Evolutionary conservation across 2,113 vertebrate species (phyloP).

Genomic region (Ciconia boyciana): DNA sequence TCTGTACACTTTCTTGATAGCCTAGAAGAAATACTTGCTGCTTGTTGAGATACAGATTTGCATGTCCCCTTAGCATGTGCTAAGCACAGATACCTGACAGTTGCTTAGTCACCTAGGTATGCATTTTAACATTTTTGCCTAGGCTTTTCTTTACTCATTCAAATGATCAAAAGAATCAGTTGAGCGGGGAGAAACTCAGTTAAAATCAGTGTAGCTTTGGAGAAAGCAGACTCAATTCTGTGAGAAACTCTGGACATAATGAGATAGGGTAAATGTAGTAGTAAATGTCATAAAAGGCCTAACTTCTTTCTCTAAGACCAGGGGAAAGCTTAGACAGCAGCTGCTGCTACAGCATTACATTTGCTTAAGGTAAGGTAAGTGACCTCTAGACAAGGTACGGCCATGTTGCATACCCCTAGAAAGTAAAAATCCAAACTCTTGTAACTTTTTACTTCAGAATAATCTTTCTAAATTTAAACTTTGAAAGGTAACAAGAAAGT

Average conservation of each 20-base stretch:
- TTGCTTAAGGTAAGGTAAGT: not conserved
- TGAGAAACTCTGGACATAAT: not conserved
- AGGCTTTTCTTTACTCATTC: not conserved
- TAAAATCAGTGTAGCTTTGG: not conserved
- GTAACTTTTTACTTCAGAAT: not conserved
- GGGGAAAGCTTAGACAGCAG: not conserved
- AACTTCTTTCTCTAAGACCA: not conserved
- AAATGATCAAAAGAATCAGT: not conserved
- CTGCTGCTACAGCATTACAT: not conserved
- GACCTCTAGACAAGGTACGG: not conserved
- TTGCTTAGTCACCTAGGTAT: not conserved
- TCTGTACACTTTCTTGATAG: not conserved
- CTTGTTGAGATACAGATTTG: not conserved
- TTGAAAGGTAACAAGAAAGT: not conserved
- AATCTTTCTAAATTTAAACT: not conserved
- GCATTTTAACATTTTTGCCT: not conserved
- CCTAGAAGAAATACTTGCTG: not conserved
- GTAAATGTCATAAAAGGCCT: not conserved
- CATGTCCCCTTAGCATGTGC: not conserved
- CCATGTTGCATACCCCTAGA: not conserved
- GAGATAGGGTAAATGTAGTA: not conserved
- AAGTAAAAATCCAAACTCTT: not conserved
- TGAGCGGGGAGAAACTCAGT: not conserved
- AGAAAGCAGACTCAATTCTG: not conserved
- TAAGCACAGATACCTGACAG: not conserved